Percentiles rank a stretch among this genome's conserved stretches.
phyloP scores from a whole-genome alignment of 2,888 invertebrate species.

The Stictocephala bisonia region DNA sequence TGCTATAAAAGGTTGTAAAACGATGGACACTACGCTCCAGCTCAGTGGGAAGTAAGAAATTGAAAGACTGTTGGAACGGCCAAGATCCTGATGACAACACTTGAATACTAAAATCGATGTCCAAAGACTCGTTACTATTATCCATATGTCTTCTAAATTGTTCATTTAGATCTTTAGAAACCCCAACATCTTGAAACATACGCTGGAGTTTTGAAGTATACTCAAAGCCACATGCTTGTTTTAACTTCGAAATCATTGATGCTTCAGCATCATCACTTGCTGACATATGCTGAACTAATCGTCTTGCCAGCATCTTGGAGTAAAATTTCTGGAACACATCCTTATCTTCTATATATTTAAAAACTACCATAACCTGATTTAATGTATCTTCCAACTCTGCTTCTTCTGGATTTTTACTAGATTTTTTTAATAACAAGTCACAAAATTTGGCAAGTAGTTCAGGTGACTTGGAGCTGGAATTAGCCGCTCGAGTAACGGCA shows the following conservation, averaged over 20 bases:
- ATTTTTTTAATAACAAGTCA: slow-evolving; percentile 96
- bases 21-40: slow-evolving; percentile 93
- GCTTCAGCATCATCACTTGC: slow-evolving; percentile 99
- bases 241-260: slow-evolving; percentile 99
- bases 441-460: slow-evolving; percentile 98
- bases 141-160: slow-evolving; percentile 89
- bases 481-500: slow-evolving; percentile 91
- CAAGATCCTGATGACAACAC: slow-evolving; percentile 98
- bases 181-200: slow-evolving; percentile 99
- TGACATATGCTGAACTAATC: slow-evolving; percentile 97
- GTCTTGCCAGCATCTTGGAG: slow-evolving; percentile 98
- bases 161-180: slow-evolving; percentile 97
- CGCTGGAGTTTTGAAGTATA: slow-evolving; percentile 98
- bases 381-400: slow-evolving; percentile 97
- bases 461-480: slow-evolving; percentile 88
- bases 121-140: slow-evolving; percentile 78
- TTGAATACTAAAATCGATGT: slow-evolving; percentile 96
- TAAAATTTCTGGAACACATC: slow-evolving; percentile 99
- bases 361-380: slow-evolving; percentile 99
- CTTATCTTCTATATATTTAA: slow-evolving; percentile 99
- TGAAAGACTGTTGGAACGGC: slow-evolving; percentile 97
- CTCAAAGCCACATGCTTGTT: slow-evolving; percentile 99
- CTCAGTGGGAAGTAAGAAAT: slow-evolving; percentile 95
- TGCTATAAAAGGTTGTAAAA: slow-evolving; percentile 96
- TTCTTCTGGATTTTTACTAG: slow-evolving; percentile 98